These are phyloP conservation scores for Leuciscus waleckii DNA, from an alignment of 2,797 vertebrate species.

Conservation along the genomic window DNA sequence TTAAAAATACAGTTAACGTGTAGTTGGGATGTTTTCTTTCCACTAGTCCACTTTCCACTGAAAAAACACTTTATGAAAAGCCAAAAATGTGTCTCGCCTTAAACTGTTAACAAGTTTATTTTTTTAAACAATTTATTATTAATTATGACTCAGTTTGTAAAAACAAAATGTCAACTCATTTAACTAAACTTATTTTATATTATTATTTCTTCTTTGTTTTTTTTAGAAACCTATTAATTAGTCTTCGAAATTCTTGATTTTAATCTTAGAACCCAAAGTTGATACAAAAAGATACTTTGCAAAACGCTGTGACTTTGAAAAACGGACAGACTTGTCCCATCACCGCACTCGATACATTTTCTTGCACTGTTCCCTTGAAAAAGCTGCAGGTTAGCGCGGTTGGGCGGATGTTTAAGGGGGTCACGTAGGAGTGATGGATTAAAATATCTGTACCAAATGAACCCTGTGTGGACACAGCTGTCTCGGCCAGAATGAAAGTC, in stretches of 20 bases:
- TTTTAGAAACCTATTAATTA: not conserved
- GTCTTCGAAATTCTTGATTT: not conserved
- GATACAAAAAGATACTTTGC: not conserved
- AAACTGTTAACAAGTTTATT: no score
- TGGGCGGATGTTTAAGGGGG: constrained; percentile 52
- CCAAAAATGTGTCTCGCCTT: no score
- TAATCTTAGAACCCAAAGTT: not conserved
- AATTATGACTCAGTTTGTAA: no score
- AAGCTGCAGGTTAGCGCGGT: constrained; percentile 35
- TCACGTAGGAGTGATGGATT: constrained; percentile 69
- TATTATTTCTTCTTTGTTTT: no score
- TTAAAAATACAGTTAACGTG: no score
- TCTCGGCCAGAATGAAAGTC: constrained; percentile 68
- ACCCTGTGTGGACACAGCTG: constrained; percentile 67
- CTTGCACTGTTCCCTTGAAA: constrained; percentile 4
- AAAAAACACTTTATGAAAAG: no score
- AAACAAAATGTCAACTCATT: no score
- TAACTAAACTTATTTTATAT: no score
- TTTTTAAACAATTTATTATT: no score
- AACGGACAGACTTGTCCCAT: not conserved
- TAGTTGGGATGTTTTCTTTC: no score
- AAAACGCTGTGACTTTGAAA: not conserved
- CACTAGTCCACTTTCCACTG: no score
- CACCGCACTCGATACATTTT: not conserved
- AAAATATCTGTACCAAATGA: constrained; percentile 69